phyloP scores from a whole-genome alignment of 2,888 invertebrate species.

The Acrobasis consociella region DNA sequence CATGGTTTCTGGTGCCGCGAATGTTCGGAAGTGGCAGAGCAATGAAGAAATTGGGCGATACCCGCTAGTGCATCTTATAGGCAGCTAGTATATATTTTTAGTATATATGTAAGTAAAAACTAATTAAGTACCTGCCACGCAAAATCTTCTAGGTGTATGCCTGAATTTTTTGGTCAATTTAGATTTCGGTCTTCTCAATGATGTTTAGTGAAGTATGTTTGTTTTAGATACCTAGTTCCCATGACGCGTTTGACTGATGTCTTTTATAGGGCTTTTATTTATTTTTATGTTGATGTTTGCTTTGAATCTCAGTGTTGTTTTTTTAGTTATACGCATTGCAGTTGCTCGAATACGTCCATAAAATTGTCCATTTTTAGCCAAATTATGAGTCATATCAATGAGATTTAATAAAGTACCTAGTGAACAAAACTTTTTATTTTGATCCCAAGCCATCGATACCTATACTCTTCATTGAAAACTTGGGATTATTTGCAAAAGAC shows the following conservation, averaged over 20 bases:
- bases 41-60: no score
- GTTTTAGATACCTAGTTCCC: neutral
- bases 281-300: neutral
- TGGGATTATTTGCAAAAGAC: no score
- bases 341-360: slow-evolving; percentile 55
- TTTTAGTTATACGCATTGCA: slow-evolving; percentile 29
- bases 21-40: no score
- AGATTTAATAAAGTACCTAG: slow-evolving; percentile 79
- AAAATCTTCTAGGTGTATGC: neutral
- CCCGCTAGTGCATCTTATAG: no score
- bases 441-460: neutral
- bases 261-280: neutral
- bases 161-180: neutral
- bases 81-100: no score
- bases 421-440: slow-evolving; percentile 33
- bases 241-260: slow-evolving; percentile 2
- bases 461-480: no score
- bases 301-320: slow-evolving; percentile 16
- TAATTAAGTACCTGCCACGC: no score
- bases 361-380: slow-evolving; percentile 73
- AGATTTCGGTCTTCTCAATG: neutral
- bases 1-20: no score
- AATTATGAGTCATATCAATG: slow-evolving; percentile 81
- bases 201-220: slow-evolving; percentile 2
- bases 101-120: no score